Evolutionary conservation across 2,888 invertebrate genomes (phyloP), one percentile per base, ranked within the genome.

Genomic region (Hydroisotoma schaefferi): DNA sequence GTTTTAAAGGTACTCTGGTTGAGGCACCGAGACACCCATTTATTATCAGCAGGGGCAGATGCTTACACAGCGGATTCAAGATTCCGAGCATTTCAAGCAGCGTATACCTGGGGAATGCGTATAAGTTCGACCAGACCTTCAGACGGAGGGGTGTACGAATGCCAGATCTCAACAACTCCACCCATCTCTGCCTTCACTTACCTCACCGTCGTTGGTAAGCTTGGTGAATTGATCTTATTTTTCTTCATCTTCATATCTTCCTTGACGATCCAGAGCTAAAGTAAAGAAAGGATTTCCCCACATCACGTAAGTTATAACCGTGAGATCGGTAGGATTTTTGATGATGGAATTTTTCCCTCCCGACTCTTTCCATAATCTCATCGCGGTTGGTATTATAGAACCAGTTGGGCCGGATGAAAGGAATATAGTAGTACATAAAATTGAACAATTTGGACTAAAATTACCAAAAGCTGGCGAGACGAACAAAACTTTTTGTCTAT

Each of bases 181-280:
- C 70, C 70, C 48, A 63, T 70, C 49, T 69, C 70, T 55, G 67
- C 70, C 64, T 72, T 70, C 59, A 69, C 69, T 43, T 68, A 68
- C 60, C 66, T 72, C 51, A 69, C 69, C 54, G 72, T 72, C 46
- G 72, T 72, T 33, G 72, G 72, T 72, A 64, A 72, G 71, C 40
- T n/a, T n/a, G n/a, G n/a, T n/a, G 40, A 40, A 40, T 15, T 5
- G 3, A 5, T 40, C 5, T 40, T 4, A 18, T 40, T 40, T 40
- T 40, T 15, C 20, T 15, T 18, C 20, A 40, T 40, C 40, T 15
- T 15, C 33, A 15, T 33, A 8, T 33, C 33, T 33, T 33, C 8
- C 33, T 33, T 15, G n/a, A n/a, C n/a, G n/a, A n/a, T n/a, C n/a
- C n/a, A n/a, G n/a, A n/a, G n/a, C n/a, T n/a, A n/a, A n/a, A n/a